Evolutionary conservation across 2,888 invertebrate genomes (phyloP), one percentile per base, ranked within the genome.

Genomic region (Microchrysa polita): DNA sequence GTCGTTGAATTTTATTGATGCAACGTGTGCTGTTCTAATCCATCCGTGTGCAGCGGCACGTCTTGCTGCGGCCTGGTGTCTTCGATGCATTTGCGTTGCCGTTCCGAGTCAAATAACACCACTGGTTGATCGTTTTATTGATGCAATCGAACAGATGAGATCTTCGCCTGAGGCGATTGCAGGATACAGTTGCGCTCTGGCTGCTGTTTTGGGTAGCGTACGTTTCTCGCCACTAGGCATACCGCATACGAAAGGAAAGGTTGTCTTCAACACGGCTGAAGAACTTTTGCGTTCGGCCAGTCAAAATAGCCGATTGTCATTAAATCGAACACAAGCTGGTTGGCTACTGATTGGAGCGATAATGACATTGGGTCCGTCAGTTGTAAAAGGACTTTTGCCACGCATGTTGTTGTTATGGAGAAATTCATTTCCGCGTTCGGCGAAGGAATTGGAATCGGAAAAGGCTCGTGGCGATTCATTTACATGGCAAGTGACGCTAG

Each of bases 401-500:
- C 88, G 98, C 75, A 96, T 99, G 94, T 83, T 98, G 78, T 86
- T 98, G 14, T 86, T 99, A 2, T 99, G 98, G 99, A 91, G 97
- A 78, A 98, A 98, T 84, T 97, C 97, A 27, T 99, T 99, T 84
- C 98, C 99, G 0, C 89, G 98, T 65, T 97, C 97, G 0, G 91
- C 92, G 52, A 98, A 98, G 82, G 99, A 99, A 84, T 87, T 99
- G 16, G 98, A 98, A 82, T 95, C 97, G 0, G 99, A 99, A 85
- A 97, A 97, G 80, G 92, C 95, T 16, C 88, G 98, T 80, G 93
- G 97, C 7, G 98, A 99, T 86, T 95, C 97, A 0, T 98, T 98
- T 82, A 98, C 98, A n/a, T 98, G 98, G 98, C 96, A 96, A 88
- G 93, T 98, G 55, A 97, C 98, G 0, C 86, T 99, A 73, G 98